Evolutionary conservation across 1,140 invertebrate genomes (phyloP).

Genomic region (Phenacoccus solenopsis): DNA sequence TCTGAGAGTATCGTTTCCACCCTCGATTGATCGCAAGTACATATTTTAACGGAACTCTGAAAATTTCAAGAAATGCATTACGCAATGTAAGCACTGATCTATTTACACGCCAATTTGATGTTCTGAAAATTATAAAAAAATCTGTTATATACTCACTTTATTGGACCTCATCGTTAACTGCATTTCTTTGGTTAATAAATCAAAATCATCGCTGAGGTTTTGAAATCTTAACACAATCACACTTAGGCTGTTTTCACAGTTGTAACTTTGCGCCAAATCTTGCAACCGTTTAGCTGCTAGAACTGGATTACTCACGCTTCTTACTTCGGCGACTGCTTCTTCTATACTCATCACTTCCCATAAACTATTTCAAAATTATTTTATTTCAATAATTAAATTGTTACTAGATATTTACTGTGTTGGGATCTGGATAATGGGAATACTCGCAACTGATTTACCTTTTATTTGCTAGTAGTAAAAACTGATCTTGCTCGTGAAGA

Average conservation of each 20-base stretch:
- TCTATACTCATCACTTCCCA: constrained; percentile 63
- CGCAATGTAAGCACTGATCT: too few relatives aligned
- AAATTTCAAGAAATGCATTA: too few relatives aligned
- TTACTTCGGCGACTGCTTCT: constrained; percentile 58
- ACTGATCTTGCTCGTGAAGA: constrained; percentile 66
- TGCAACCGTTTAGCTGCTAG: constrained; percentile 65
- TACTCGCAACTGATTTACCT: too few relatives aligned
- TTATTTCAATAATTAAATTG: too few relatives aligned
- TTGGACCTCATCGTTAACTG: constrained; percentile 52
- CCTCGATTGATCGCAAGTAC: neutral
- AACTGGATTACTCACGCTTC: constrained; percentile 57
- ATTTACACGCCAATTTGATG: too few relatives aligned
- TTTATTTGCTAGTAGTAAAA: constrained; percentile 63
- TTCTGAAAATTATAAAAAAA: too few relatives aligned
- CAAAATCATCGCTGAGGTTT: constrained; percentile 47
- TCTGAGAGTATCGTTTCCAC: neutral
- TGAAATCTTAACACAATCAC: constrained; percentile 59
- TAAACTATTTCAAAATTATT: constrained; percentile 34
- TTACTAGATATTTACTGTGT: too few relatives aligned
- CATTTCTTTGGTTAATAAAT: constrained; percentile 59
- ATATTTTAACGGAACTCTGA: neutral
- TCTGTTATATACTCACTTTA: neutral
- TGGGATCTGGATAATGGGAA: too few relatives aligned
- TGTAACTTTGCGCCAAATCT: constrained; percentile 68
- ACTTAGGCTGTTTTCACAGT: constrained; percentile 64